Evolutionary conservation across 2,888 invertebrate species (phyloP), one percentile per base, ranked within the genome.

Genomic region (Aphrophora alni): DNA sequence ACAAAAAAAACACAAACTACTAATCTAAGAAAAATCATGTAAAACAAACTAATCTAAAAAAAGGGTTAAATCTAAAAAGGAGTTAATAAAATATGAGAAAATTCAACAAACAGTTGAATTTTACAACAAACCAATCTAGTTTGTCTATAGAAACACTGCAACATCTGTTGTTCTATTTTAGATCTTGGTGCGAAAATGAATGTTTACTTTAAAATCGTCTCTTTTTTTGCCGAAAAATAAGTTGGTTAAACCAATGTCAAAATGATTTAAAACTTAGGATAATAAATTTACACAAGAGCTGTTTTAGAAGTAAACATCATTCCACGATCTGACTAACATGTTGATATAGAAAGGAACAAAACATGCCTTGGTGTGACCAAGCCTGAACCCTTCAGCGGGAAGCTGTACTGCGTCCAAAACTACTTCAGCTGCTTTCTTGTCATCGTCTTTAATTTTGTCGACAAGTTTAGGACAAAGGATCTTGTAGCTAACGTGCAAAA

Each of bases 281-380:
- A n/a, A n/a, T n/a, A n/a, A n/a, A n/a, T n/a, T n/a, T n/a, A n/a
- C n/a, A 33, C 3, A 33, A 33, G 33, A 44, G 44, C 44, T 44
- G 12, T 44, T 44, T 44, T 7, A 33, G 33, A 44, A 44, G 44
- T 44, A 17, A 44, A 44, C 44, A 7, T 2, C 44, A 44, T 44
- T 7, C 17, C 44, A 8, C 44, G 44, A 44, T 44, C 44, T 44
- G 2, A 2, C 59, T 59, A 59, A 59, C 59, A 21, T 59, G 59
- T 44, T 44, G 44, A 44, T 14, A 21, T 21, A 59, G 14, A 59
- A 59, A 59, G 12, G 1, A 59, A 21, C 12, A 14, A 59, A 87
- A 93, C 95, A 93, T 95, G 98, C 98, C 95, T 99, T 99, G 90
- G 98, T 98, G 91, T 96, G 95, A 92, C 99, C 99, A 89, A 98